These are phyloP conservation scores for Heliconius sara DNA, from an alignment of 2,888 invertebrate genomes.

Conservation along the genomic window DNA sequence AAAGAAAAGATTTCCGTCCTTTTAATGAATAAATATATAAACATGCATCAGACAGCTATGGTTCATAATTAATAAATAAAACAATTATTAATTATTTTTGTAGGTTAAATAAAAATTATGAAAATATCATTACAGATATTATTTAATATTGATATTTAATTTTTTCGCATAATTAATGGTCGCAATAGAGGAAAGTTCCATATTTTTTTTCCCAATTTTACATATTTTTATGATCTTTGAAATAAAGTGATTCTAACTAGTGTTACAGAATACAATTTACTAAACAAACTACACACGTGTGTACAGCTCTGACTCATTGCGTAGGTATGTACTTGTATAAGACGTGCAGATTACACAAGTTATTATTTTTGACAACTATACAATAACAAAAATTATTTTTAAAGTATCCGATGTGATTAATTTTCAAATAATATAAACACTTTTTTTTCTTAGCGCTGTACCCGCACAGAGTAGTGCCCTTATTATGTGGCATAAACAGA, in stretches of 20 bases:
- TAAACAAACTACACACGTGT: conserved; percentile 77
- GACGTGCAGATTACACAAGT: background rate
- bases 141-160: background rate
- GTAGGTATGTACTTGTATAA: conserved; percentile 36
- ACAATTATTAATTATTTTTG: background rate
- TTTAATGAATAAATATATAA: background rate
- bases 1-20: background rate
- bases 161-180: background rate
- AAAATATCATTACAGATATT: background rate
- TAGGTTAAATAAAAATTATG: background rate
- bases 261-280: conserved; percentile 71
- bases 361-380: background rate
- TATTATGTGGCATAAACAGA: too few species aligned
- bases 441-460: too few species aligned
- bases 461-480: too few species aligned
- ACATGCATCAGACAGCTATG: background rate
- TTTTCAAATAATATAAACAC: background rate
- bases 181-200: too few species aligned
- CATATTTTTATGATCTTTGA: conserved; percentile 41
- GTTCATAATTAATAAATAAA: background rate
- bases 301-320: conserved; percentile 58
- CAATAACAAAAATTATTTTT: conserved; percentile 3
- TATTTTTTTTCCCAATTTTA: background rate
- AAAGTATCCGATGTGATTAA: background rate
- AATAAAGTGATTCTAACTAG: conserved; percentile 48